Conservation (phyloP, 2,113 vertebrate genomes). For the Sander lucioperca region DNA sequence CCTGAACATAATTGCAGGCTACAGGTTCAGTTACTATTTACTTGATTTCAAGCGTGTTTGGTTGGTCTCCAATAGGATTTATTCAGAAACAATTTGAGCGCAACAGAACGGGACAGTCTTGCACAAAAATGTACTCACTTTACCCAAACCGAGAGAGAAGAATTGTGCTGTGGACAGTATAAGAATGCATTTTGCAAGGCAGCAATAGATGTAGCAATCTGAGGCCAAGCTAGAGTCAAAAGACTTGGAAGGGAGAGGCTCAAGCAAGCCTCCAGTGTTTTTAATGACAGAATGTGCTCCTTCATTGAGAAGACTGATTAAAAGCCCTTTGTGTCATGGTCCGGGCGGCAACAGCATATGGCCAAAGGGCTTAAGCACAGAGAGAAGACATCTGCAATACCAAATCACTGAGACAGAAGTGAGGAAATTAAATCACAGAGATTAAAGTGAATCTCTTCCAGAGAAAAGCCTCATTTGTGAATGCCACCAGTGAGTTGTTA, state of each 20-base stretch:
- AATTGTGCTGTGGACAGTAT: background rate
- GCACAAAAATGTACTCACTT: background rate
- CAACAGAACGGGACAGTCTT: background rate
- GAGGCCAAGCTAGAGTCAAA: conserved; percentile 8
- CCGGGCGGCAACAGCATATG: conserved; percentile 66
- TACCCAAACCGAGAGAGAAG: background rate
- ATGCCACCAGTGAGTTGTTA: background rate
- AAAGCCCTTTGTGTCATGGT: conserved; percentile 55
- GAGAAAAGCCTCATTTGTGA: conserved; percentile 39
- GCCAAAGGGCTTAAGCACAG: conserved; percentile 56
- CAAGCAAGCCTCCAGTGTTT: conserved; percentile 13
- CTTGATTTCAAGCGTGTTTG: background rate
- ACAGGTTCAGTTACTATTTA: background rate
- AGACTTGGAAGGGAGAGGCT: conserved; percentile 23
- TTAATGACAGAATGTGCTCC: conserved; percentile 68
- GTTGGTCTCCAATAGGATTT: background rate
- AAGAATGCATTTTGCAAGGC: background rate
- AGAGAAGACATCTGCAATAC: conserved; percentile 60
- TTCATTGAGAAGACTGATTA: conserved; percentile 74
- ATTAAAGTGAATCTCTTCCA: conserved; percentile 59
- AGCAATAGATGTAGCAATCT: conserved; percentile 11
- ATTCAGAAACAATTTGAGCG: background rate
- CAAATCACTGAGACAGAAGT: conserved; percentile 52
- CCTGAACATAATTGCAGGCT: too few relatives aligned
- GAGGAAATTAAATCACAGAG: conserved; percentile 54